Evolutionary conservation across 2,888 invertebrate genomes (phyloP).

Genomic region (Pomacea canaliculata): DNA sequence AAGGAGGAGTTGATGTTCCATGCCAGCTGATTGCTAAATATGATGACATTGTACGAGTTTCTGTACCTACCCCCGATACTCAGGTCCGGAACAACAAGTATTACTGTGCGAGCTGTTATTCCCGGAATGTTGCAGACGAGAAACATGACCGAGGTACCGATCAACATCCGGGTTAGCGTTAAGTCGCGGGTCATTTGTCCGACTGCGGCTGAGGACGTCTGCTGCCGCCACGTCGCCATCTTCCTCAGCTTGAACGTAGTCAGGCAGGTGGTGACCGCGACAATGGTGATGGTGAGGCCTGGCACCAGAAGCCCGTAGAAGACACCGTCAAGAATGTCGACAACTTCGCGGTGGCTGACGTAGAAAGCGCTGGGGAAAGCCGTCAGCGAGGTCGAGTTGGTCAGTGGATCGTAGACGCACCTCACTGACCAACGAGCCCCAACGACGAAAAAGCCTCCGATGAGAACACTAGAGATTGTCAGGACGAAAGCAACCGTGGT

Average conservation of each 20-base stretch:
- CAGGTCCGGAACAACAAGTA: slow-evolving; percentile 13
- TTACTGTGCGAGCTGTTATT: background rate
- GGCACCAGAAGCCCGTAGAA: slow-evolving; percentile 6
- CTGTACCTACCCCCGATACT: slow-evolving; percentile 11
- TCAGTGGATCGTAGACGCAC: slow-evolving; percentile 11
- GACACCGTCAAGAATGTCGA: slow-evolving; percentile 2
- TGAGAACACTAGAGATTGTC: background rate
- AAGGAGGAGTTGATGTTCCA: slow-evolving; percentile 17
- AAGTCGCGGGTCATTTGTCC: slow-evolving; percentile 1
- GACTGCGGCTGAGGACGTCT: slow-evolving; percentile 9
- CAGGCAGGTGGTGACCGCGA: slow-evolving; percentile 1
- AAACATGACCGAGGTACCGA: slow-evolving; percentile 8
- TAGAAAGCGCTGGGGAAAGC: slow-evolving; percentile 18
- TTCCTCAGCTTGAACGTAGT: slow-evolving; percentile 13
- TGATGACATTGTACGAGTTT: slow-evolving; percentile 9
- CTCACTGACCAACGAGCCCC: background rate
- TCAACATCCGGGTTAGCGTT: slow-evolving; percentile 18
- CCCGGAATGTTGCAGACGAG: slow-evolving; percentile 8
- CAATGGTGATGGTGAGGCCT: background rate
- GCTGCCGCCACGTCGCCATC: slow-evolving; percentile 16
- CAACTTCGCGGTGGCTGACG: slow-evolving; percentile 5
- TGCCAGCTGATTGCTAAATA: slow-evolving; percentile 1
- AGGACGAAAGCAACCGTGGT: slow-evolving; percentile 5
- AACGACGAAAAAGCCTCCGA: slow-evolving; percentile 5
- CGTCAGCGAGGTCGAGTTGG: background rate